Evolutionary conservation across 2,113 vertebrate species (phyloP).

Genomic region (Cyprinodon variegatus): DNA sequence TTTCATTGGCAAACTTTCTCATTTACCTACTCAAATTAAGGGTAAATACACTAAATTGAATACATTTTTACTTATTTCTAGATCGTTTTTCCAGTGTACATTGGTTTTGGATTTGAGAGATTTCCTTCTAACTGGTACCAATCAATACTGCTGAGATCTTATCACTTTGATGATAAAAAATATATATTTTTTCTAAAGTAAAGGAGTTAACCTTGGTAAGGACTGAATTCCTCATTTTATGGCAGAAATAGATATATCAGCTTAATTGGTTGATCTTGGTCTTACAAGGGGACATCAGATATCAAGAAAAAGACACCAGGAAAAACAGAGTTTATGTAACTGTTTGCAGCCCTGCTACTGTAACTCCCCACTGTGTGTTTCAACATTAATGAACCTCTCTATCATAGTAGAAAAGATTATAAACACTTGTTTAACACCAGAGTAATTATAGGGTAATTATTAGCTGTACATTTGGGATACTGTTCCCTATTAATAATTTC

Average conservation of each 20-base stretch:
- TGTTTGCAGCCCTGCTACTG: conserved; percentile 32
- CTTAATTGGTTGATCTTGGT: conserved; percentile 11
- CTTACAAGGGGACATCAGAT: conserved; percentile 11
- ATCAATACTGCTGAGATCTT: background rate
- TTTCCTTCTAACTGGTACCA: conserved; percentile 2
- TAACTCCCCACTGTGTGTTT: conserved; percentile 33
- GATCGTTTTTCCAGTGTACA: too few relatives aligned
- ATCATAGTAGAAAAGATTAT: conserved; percentile 69
- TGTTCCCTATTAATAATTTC: conserved; percentile 55
- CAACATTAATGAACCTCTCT: conserved; percentile 67
- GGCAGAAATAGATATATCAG: background rate
- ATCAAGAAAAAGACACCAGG: background rate
- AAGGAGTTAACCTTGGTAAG: conserved; percentile 22
- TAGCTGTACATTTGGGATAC: conserved; percentile 64
- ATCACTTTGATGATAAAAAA: conserved; percentile 28
- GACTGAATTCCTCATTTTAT: background rate
- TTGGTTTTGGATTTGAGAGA: background rate
- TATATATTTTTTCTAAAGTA: conserved; percentile 7
- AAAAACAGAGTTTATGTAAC: conserved; percentile 14
- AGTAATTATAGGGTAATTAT: conserved; percentile 65
- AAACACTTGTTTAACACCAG: conserved; percentile 54
- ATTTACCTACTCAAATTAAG: too few relatives aligned
- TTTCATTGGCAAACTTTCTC: too few relatives aligned
- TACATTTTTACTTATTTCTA: too few relatives aligned
- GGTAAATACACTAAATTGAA: too few relatives aligned